These are phyloP conservation scores for Hozukius guyotensis DNA, from an alignment of 2,797 vertebrate genomes.

Conservation along the genomic window DNA sequence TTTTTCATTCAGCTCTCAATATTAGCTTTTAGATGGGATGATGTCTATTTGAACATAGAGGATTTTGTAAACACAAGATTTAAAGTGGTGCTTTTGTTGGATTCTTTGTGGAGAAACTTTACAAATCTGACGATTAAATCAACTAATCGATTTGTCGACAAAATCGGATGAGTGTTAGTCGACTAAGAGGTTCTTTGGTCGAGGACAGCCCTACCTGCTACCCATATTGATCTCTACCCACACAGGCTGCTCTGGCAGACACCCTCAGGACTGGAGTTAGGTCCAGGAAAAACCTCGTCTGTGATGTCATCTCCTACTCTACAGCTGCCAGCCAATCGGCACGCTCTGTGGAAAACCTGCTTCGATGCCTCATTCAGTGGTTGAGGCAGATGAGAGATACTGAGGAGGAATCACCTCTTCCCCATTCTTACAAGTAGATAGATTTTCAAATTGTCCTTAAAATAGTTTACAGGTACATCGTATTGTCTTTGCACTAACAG, in stretches of 20 bases:
- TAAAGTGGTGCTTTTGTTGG: too few relatives aligned
- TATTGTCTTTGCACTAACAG: background rate
- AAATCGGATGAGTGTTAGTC: too few relatives aligned
- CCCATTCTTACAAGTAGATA: conserved; percentile 81
- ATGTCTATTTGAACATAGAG: background rate
- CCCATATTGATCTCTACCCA: background rate
- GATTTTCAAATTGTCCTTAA: background rate
- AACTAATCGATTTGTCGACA: too few relatives aligned
- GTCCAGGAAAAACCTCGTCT: conserved; percentile 46
- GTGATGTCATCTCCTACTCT: conserved; percentile 87
- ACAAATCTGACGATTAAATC: too few relatives aligned
- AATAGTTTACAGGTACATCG: background rate
- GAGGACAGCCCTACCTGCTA: background rate
- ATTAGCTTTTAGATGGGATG: background rate
- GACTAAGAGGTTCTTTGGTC: too few relatives aligned
- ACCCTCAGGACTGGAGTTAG: conserved; percentile 69
- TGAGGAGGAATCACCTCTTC: conserved; percentile 55
- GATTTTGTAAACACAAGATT: background rate
- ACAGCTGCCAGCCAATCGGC: conserved; percentile 85
- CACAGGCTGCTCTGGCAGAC: conserved; percentile 86
- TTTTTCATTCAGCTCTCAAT: background rate
- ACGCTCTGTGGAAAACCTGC: conserved; percentile 76
- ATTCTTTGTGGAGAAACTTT: too few relatives aligned
- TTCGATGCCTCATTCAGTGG: conserved; percentile 81
- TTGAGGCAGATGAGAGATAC: conserved; percentile 70